phyloP scores from a whole-genome alignment of 2,113 vertebrate genomes.

The Hepsetus odoe region DNA sequence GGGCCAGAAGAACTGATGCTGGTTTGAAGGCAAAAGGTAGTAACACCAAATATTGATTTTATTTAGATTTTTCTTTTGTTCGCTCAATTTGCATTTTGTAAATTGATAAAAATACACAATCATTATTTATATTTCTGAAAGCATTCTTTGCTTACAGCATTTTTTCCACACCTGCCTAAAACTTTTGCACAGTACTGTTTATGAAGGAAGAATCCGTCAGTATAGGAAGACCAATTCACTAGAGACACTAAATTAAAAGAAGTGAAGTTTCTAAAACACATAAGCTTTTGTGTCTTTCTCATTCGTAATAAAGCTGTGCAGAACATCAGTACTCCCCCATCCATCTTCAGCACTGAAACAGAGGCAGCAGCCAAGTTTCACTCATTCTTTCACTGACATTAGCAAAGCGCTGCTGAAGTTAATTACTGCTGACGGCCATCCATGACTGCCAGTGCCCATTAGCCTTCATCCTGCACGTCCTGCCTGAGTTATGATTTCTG shows the following conservation, averaged over 20 bases:
- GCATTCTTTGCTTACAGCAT: too few species aligned
- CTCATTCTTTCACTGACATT: slow-evolving; percentile 8
- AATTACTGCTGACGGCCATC: slow-evolving; percentile 50
- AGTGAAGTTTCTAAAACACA: not conserved
- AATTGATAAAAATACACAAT: too few species aligned
- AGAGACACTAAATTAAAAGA: not conserved
- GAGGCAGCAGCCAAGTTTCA: slow-evolving; percentile 29
- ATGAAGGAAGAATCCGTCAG: not conserved
- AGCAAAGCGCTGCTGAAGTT: slow-evolving; percentile 32
- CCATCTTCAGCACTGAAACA: not conserved
- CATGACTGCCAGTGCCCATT: slow-evolving; percentile 46
- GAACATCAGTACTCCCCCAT: slow-evolving; percentile 41
- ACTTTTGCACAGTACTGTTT: too few species aligned
- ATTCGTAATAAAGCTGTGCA: not conserved
- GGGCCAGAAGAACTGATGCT: too few species aligned
- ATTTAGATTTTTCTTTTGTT: too few species aligned
- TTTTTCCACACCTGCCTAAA: too few species aligned
- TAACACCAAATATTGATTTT: too few species aligned
- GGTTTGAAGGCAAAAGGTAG: too few species aligned
- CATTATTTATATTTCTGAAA: too few species aligned
- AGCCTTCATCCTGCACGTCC: slow-evolving; percentile 22
- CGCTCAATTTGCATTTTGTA: too few species aligned
- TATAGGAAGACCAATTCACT: not conserved
- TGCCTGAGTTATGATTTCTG: slow-evolving; percentile 46
- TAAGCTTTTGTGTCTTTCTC: too few species aligned